Conservation (phyloP, 2,113 vertebrate species). For the Sigmodon hispidus region DNA sequence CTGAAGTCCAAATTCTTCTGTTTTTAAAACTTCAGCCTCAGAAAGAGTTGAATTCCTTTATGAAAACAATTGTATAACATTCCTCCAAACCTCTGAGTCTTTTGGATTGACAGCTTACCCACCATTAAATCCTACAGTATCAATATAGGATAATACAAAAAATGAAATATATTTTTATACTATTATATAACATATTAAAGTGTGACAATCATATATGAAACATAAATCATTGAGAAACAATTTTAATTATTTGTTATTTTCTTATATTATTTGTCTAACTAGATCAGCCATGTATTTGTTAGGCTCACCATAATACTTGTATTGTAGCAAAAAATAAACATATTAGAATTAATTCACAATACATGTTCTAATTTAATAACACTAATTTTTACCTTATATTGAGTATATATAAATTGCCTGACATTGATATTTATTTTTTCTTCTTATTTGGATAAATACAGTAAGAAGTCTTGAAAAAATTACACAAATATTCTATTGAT, state of each 20-base stretch:
- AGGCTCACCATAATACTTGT: background rate
- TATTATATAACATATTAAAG: background rate
- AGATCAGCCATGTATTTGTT: background rate
- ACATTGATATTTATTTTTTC: background rate
- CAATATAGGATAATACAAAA: rapidly evolving
- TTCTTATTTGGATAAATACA: constrained; percentile 11
- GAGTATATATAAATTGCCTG: background rate
- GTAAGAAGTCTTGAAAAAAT: background rate
- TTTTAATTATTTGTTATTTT: constrained; percentile 5
- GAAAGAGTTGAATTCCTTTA: background rate
- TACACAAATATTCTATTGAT: background rate
- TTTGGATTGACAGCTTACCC: background rate
- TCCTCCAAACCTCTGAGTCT: background rate
- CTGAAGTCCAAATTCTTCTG: background rate
- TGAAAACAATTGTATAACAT: background rate
- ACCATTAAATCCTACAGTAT: background rate
- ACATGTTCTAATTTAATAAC: background rate
- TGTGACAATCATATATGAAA: background rate
- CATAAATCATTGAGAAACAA: background rate
- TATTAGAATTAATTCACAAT: background rate
- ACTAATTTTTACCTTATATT: background rate
- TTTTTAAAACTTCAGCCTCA: background rate
- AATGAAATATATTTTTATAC: too few relatives aligned
- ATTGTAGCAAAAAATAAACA: background rate
- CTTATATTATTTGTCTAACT: background rate